phyloP scores from a whole-genome alignment of 64 coral and sea anemone genomes.

The Montipora sp. region DNA sequence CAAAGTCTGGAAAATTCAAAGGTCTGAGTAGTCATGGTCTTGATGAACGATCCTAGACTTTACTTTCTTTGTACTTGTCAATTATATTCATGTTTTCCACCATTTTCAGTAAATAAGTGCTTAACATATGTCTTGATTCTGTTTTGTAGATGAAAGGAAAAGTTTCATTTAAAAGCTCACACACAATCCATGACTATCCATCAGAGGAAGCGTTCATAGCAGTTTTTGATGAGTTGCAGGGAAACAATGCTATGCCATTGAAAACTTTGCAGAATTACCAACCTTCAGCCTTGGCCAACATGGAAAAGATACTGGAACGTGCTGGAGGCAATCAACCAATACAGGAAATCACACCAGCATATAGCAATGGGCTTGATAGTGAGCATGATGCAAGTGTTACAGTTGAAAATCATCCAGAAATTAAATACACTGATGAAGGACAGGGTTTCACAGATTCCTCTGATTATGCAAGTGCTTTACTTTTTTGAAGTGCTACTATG shows the following conservation, averaged over 20 bases:
- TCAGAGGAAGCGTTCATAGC: slow-evolving; percentile 65
- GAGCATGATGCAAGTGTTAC: not conserved
- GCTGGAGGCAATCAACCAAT: not conserved
- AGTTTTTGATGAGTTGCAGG: slow-evolving; percentile 55
- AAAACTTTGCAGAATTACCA: slow-evolving; percentile 84
- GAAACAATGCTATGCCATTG: slow-evolving; percentile 19
- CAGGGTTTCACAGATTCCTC: slow-evolving; percentile 76
- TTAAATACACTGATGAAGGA: slow-evolving; percentile 80
- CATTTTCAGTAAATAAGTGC: not conserved
- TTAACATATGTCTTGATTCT: not conserved
- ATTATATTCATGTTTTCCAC: too few species aligned
- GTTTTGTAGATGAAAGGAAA: slow-evolving; percentile 29
- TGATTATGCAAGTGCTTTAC: slow-evolving; percentile 67
- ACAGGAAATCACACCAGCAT: not conserved
- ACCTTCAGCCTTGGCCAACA: slow-evolving; percentile 49
- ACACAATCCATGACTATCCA: slow-evolving; percentile 80
- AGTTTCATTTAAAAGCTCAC: slow-evolving; percentile 60
- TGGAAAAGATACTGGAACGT: slow-evolving; percentile 33
- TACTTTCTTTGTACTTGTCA: too few species aligned
- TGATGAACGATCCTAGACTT: too few species aligned
- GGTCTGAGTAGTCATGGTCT: too few species aligned
- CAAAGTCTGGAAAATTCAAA: too few species aligned
- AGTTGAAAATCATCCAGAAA: slow-evolving; percentile 27
- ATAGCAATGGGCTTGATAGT: not conserved
- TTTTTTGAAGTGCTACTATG: slow-evolving; percentile 53